Percentiles rank a stretch among this genome's conserved stretches.
Conservation (phyloP, 2,888 invertebrate genomes). For the Eupithecia vulgata region DNA sequence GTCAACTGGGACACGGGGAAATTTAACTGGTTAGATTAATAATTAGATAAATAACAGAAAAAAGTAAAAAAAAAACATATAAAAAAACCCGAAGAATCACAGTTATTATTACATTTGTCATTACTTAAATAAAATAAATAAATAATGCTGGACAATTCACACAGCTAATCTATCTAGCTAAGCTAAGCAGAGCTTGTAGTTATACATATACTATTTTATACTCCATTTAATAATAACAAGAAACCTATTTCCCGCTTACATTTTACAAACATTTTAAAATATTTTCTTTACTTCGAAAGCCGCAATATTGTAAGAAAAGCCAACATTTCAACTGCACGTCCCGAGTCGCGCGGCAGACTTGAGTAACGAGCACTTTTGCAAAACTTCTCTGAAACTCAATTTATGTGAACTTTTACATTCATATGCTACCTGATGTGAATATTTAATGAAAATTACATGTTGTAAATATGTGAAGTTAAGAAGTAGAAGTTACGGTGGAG, state of each 20-base stretch:
- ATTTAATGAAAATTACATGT: constrained; percentile 19
- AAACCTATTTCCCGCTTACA: neutral
- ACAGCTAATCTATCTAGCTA: neutral
- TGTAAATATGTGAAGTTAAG: neutral
- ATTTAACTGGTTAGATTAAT: too few relatives aligned
- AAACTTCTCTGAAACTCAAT: constrained; percentile 33
- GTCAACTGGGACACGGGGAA: neutral
- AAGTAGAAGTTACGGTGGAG: neutral
- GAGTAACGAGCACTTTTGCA: constrained; percentile 30
- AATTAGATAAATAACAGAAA: too few relatives aligned
- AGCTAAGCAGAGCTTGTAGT: too few relatives aligned
- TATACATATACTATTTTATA: too few relatives aligned
- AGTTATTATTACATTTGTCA: too few relatives aligned
- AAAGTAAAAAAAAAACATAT: too few relatives aligned
- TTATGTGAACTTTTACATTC: constrained; percentile 26
- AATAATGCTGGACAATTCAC: too few relatives aligned
- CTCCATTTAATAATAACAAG: neutral
- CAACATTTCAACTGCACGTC: constrained; percentile 17
- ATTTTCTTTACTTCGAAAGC: constrained; percentile 3
- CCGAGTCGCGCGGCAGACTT: constrained; percentile 19
- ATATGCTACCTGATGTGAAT: constrained; percentile 26
- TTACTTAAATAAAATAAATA: too few relatives aligned
- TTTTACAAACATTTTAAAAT: neutral
- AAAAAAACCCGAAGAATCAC: too few relatives aligned
- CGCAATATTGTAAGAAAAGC: constrained; percentile 2